phyloP scores from a whole-genome alignment of 2,888 invertebrate genomes.

The Leptothorax acervorum region DNA sequence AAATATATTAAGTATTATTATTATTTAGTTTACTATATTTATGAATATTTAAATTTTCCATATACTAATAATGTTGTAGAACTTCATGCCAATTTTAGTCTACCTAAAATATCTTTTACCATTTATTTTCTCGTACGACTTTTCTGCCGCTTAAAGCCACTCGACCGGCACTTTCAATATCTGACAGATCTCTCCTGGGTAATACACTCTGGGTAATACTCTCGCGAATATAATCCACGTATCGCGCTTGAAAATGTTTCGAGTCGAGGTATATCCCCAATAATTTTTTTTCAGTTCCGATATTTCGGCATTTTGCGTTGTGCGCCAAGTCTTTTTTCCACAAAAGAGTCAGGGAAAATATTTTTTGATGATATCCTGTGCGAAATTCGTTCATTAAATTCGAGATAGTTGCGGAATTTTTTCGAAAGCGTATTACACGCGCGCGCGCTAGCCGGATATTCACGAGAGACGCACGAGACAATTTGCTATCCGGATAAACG shows the following conservation, averaged over 20 bases:
- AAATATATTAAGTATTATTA: neutral
- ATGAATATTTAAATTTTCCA: neutral
- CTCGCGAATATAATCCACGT: constrained; percentile 15
- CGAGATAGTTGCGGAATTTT: constrained; percentile 18
- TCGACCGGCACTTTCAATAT: constrained; percentile 2
- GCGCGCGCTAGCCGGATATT: constrained; percentile 1
- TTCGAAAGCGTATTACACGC: neutral
- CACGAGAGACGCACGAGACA: constrained; percentile 24
- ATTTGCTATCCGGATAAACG: constrained; percentile 46
- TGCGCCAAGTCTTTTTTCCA: neutral
- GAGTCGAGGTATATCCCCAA: neutral
- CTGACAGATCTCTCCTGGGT: constrained; percentile 3
- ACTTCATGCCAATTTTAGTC: neutral
- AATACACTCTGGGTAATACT: constrained; percentile 24
- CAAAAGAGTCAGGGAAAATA: neutral
- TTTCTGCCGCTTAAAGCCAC: neutral
- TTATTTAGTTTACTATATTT: neutral
- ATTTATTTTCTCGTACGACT: neutral
- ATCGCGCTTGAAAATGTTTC: constrained; percentile 20
- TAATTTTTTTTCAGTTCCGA: constrained; percentile 5
- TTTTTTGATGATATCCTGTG: neutral
- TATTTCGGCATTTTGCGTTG: neutral
- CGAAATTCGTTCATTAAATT: constrained; percentile 30
- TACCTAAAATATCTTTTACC: neutral
- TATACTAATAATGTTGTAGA: neutral